Evolutionary conservation across 2,113 vertebrate species (phyloP), one percentile per base, ranked within the genome.

Genomic region (Pithys albifrons): DNA sequence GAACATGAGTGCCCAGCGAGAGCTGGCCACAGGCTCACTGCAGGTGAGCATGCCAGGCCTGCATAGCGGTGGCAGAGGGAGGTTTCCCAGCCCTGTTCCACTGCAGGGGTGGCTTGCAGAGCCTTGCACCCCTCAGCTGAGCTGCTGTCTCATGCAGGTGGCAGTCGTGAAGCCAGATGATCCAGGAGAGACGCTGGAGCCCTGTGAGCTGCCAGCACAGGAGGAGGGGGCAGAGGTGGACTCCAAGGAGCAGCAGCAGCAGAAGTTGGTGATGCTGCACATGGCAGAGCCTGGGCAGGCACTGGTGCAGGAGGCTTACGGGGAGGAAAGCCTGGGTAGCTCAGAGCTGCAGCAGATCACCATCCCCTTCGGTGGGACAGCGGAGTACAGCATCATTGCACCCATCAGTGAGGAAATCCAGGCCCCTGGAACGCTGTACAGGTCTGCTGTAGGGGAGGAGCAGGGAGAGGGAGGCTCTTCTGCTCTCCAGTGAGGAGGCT

Each of bases 1-100:
- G 84, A 99, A 99, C 89, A 99, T 99, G 99, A 99, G 99, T 5
- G 88, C 99, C 7, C 99, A 98, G 62, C 97, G 98, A 49, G 99
- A 99, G 93, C 95, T 99, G 84, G 98, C 98, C 25, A 93, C 97
- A 3, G 95, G 98, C 41, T 97, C 98, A 1, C 97, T 99, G 73
- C 99, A 99, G 98, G 99, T 99, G 91, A 84, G 97, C 16, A 33
- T 7, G 10, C 19, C 1, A 3, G 15, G 39, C 19, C 91, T 71
- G 29, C 29, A 3, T 1, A 4, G 6, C 16, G 15, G 33, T 51
- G 39, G 28, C 37, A 11, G 10, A 25, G 22, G 5, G 37, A 31
- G 58, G 20, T 15, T 55, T 82, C 58, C 33, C 25, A 37, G 33
- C 61, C 33, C 48, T 19, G 14, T 71, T 25, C 31, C 3, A 7